Evolutionary conservation across 2,888 invertebrate species (phyloP), one percentile per base, ranked within the genome.

Genomic region (Amblyteles armatorius): DNA sequence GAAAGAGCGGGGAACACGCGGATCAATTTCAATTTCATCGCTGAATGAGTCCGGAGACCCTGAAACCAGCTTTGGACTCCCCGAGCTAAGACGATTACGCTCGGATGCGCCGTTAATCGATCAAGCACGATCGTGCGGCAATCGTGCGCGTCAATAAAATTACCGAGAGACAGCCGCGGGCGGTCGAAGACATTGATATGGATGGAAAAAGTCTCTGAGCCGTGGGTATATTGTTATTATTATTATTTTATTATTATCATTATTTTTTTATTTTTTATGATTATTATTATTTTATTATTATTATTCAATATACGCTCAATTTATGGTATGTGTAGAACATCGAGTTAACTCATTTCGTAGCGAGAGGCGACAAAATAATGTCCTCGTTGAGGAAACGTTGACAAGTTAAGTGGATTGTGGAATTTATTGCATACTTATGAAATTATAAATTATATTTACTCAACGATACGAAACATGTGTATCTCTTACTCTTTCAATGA

Each of bases 51-150:
- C 71, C 50, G n/a, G 57, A 65, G 79, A 82, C 71, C 74, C 82
- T 82, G 82, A 79, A 85, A 82, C 50, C 19, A 44, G 40, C 36
- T 19, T 40, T 68, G 52, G 68, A 16, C 40, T 80, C 22, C 44
- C 13, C 36, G 74, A 57, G 9, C 79, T 60, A 76, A 85, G 76
- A 67, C 67, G 74, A 82, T 82, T 71, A 71, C 67, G 74, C 79
- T 76, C 57, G 76, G 76, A 85, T 85, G 65, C 55, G 79, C 82
- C 79, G 82, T 76, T 79, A 79, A 85, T 79, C 82, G 82, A 82
- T 85, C 57, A 48, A 67, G 44, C 82, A 67, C 73, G 68, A 84
- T 22, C 73, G 73, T 11, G 67, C 4, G 57, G 65, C 79, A 36
- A 48, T 85, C 82, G 65, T 79, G 71, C 79, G 48, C 71, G 76